phyloP scores from a whole-genome alignment of 2,113 vertebrate genomes.

The Rattus norvegicus region DNA sequence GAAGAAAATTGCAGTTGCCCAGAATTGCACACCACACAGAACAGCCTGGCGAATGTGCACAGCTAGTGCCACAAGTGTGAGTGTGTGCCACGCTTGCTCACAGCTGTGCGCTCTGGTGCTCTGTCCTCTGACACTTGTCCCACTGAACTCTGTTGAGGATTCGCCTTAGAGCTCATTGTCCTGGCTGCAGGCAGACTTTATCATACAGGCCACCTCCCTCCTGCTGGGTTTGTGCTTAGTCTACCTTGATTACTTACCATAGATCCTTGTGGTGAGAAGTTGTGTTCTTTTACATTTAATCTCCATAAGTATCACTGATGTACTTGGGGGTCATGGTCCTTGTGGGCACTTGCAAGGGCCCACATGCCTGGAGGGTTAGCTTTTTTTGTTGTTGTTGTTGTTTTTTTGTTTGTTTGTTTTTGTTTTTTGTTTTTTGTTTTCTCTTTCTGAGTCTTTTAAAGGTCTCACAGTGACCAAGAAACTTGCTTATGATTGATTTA shows the following conservation, averaged over 20 bases:
- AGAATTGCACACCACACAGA: neutral
- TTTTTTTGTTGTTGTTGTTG: neutral
- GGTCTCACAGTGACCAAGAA: neutral
- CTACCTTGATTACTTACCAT: neutral
- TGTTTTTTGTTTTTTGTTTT: too few relatives aligned
- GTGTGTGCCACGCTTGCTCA: neutral
- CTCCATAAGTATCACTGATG: neutral
- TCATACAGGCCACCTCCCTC: neutral
- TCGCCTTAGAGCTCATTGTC: neutral
- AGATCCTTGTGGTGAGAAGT: neutral
- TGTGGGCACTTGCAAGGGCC: neutral
- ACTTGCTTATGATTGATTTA: neutral
- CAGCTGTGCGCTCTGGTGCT: neutral
- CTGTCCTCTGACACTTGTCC: neutral
- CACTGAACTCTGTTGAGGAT: neutral
- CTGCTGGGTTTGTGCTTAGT: neutral
- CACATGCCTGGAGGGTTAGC: neutral
- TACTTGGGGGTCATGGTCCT: neutral
- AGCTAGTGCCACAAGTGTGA: too few relatives aligned
- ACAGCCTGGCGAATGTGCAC: accelerated
- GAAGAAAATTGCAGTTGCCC: neutral
- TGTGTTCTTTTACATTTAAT: neutral
- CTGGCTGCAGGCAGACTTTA: neutral
- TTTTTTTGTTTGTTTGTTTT: too few relatives aligned
- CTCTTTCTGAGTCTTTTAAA: neutral